phyloP scores from a whole-genome alignment of 1,140 invertebrate genomes.

The Acyrthosiphon pisum region DNA sequence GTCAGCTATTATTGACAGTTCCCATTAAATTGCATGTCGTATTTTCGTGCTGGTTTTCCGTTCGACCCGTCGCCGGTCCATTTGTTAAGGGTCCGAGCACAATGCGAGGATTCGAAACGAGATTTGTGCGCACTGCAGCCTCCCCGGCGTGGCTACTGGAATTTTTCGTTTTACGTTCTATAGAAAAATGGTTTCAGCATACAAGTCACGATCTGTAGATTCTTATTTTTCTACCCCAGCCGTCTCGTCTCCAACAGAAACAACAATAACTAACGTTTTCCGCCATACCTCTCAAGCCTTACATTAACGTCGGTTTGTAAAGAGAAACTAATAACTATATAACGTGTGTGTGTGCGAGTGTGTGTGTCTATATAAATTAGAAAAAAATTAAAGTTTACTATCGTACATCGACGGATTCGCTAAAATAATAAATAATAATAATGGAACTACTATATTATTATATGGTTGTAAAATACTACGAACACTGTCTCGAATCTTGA shows the following conservation, averaged over 20 bases:
- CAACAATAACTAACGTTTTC: constrained; percentile 44
- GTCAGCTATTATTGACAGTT: neutral
- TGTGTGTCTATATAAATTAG: constrained; percentile 5
- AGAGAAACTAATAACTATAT: neutral
- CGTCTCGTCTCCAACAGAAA: neutral
- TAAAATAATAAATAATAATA: neutral
- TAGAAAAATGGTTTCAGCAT: neutral
- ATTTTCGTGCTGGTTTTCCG: neutral
- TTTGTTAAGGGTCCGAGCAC: constrained; percentile 19
- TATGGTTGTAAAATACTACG: neutral
- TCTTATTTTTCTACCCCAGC: constrained; percentile 25
- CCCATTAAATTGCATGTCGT: neutral
- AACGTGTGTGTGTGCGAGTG: neutral
- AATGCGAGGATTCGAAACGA: neutral
- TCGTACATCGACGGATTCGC: neutral
- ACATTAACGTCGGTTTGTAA: constrained; percentile 23
- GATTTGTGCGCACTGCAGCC: neutral
- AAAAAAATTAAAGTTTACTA: neutral
- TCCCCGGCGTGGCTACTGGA: neutral
- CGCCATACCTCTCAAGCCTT: neutral
- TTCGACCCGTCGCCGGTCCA: neutral
- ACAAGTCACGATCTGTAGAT: constrained; percentile 33
- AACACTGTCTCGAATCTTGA: neutral
- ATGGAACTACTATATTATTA: neutral
- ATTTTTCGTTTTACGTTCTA: constrained; percentile 34